Evolutionary conservation across 2,797 vertebrate species (phyloP), one percentile per base, ranked within the genome.

Genomic region (Ceryle rudis): DNA sequence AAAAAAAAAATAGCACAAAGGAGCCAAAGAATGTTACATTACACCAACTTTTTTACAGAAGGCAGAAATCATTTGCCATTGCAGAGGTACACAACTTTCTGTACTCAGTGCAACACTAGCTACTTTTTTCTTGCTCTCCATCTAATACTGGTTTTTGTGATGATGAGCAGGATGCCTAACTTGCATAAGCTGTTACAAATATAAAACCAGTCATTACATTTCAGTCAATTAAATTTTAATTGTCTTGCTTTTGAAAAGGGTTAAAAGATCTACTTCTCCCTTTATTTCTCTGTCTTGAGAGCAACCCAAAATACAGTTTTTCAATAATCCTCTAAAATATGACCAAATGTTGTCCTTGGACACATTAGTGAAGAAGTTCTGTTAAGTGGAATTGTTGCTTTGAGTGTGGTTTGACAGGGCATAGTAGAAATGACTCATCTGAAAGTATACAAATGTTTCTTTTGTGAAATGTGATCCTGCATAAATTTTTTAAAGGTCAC

Each of bases 401-500:
- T 83, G 54, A 95, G 66, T 55, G 80, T 60, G 70, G 84, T 84
- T 90, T 91, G 85, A 95, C 64, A 81, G 25, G 51, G 64, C 87
- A 86, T 1, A 91, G 89, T 31, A 91, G 94, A 84, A 91, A 90
- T 95, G 87, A 96, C 71, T 95, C 91, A 95, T 93, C 87, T 88
- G 42, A 81, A 92, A 92, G 57, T 58, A 85, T 74, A 91, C 52
- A 83, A 97, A 75, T 46, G 42, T 81, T 92, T 92, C 81, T 80
- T 86, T 39, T 72, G 69, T 33, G 73, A 95, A 93, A 96, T 90
- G 66, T 1, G 16, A 95, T 83, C 78, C 73, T 54, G 62, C 71
- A 93, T 93, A 64, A 55, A 92, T 91, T 97, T 96, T 96, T 96
- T 44, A 96, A 81, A 95, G 83, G 70, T 78, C 82, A 89, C 44